Base-by-base conservation (phyloP, 1,140 invertebrate species). In the Cherax quadricarinatus region DNA sequence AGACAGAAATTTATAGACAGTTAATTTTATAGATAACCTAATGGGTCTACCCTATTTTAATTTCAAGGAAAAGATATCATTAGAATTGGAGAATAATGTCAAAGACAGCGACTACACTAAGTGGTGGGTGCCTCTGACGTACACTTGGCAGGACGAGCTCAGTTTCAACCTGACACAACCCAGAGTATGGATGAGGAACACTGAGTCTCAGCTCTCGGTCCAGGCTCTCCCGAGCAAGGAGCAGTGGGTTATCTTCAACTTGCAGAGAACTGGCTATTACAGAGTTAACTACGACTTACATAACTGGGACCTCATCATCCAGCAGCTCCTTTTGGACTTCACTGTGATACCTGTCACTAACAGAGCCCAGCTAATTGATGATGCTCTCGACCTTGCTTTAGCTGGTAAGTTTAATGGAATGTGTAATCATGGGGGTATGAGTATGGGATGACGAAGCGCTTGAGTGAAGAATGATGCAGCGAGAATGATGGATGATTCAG, bases 321-420 rank as follows among this genome's bases (percentile, higher is more conserved):
- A 94, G 3, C 94, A 96, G 82, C 91, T 96, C 12, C 91, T 94
- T 7, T 94, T 86, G 0, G 93, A 95, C 84, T 94, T 94, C 41
- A 94, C 93, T 14, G 92, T 93, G 4, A 96, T 97, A 73, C 94
- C 95, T 48, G 78, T 93, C 9, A 94, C 95, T 0, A 96, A 96
- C 87, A 94, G 97, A 92, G 96, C 96, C 9, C 96, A 96, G 90
- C 94, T 97, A 6, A 95, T 99, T 0, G 97, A 99, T 94, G 98
- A 99, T 95, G 97, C 97, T 0, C 96, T 98, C 94, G 98, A 98
- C 94, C 95, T 99, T 62, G 98, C 98, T 0, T 95, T 97, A n/a
- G 96, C 96, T 60, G 96, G 96, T 92, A 92, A 18, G 57, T 70
- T 24, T 51, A 14, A 57, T 57, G 9, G 53, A 6, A 57, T 57